Base-by-base conservation (phyloP, 2,888 invertebrate genomes). In the Bursaphelenchus okinawaensis region DNA sequence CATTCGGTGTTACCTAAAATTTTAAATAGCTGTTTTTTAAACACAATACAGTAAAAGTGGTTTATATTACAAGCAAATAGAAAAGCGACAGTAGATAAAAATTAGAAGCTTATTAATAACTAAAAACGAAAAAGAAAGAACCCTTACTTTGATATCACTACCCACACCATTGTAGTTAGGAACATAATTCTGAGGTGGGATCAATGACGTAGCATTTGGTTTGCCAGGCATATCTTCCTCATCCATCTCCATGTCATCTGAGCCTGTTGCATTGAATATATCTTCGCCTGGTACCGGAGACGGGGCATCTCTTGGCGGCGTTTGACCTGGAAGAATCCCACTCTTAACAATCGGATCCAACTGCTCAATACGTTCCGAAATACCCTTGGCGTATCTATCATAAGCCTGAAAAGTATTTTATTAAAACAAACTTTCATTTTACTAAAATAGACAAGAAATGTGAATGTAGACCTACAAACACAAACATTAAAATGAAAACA, bases 301-400 rank as follows among this genome's bases (percentile, higher is more conserved):
- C 4, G 75, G 75, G 7, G 75, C 75, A 58, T 76, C 75, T 9
- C 66, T 29, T 7, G 78, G 79, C 12, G 80, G 80, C 0, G 76
- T 69, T 7, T 67, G 63, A 2, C 72, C 77, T 8, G 75, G 74
- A 61, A 76, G 75, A 3, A 68, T 65, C 7, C 73, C 75, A n/a
- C 74, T 77, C 8, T 65, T 57, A 26, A 70, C 60, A 70, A 75
- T 78, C 27, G 71, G 75, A 54, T 74, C 69, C 55, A 76, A 31
- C 23, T 68, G 62, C 27, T 64, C 55, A 28, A 52, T 66, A 22
- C 67, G 58, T 55, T 62, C 61, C 3, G 26, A 31, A 9, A 74
- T 69, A 16, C 74, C 75, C 1, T 55, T 56, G 1, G 63, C 63
- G 70, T 70, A 73, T 20, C 62, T 58, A 24, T 71, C 70, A 28